A percentile compares a stretch with the other conserved stretches of the same genome.
phyloP scores from a whole-genome alignment of 2,888 invertebrate species.

The Lithophane semibrunnea region DNA sequence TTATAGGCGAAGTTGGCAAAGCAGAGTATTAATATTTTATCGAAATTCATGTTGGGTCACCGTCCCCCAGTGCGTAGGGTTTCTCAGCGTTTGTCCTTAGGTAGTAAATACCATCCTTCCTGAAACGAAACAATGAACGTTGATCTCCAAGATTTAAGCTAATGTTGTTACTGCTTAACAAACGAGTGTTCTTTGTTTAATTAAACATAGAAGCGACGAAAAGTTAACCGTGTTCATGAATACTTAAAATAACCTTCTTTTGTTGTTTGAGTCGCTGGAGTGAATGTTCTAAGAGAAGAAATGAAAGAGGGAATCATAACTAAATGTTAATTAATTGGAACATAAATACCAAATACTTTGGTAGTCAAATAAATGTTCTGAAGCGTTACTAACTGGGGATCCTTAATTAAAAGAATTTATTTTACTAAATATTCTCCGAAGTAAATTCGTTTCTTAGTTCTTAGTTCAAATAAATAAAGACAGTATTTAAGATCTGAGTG shows the following conservation, averaged over 20 bases:
- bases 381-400: constrained; percentile 16
- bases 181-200: constrained; percentile 81
- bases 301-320: constrained; percentile 54
- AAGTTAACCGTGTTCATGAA: constrained; percentile 76
- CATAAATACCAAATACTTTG: constrained; percentile 41
- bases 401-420: constrained; percentile 22
- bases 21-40: constrained; percentile 77
- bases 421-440: constrained; percentile 22
- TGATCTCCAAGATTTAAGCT: constrained; percentile 80
- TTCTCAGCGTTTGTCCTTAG: constrained; percentile 88
- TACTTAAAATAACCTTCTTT: constrained; percentile 75
- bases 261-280: constrained; percentile 64
- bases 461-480: constrained; percentile 11
- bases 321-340: constrained; percentile 59
- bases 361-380: constrained; percentile 21
- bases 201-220: constrained; percentile 76
- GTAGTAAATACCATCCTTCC: constrained; percentile 90
- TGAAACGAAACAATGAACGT: constrained; percentile 83
- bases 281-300: constrained; percentile 53
- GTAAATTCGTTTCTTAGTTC: constrained; percentile 6
- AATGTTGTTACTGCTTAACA: constrained; percentile 75
- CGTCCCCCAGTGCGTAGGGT: constrained; percentile 86
- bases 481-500: constrained; percentile 2
- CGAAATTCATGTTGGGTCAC: constrained; percentile 68
- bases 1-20: constrained; percentile 81